These are phyloP conservation scores for Leptopilina drosophilae DNA, from an alignment of 2,888 invertebrate species.

Conservation along the genomic window DNA sequence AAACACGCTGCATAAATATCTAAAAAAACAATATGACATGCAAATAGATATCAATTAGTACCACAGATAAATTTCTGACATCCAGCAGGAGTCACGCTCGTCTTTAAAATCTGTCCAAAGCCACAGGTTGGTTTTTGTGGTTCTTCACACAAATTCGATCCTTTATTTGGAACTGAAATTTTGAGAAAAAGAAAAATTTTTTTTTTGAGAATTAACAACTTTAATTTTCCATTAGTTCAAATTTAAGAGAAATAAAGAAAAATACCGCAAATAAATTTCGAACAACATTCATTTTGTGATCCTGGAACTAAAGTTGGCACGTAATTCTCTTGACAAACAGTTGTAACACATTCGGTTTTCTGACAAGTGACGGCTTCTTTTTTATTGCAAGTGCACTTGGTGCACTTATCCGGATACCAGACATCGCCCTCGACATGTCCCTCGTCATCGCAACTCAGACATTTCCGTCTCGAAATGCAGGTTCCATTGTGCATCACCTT, in stretches of 20 bases:
- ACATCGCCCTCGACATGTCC: slow-evolving; percentile 84
- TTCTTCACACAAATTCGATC: slow-evolving; percentile 79
- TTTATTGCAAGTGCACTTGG: slow-evolving; percentile 83
- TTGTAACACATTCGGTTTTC: slow-evolving; percentile 80
- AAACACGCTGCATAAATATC: background rate
- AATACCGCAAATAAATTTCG: slow-evolving; percentile 83
- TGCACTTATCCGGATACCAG: slow-evolving; percentile 86
- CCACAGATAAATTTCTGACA: slow-evolving; percentile 88
- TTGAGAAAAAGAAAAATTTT: background rate
- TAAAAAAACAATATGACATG: background rate
- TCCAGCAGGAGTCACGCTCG: slow-evolving; percentile 81
- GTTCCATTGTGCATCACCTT: slow-evolving; percentile 84
- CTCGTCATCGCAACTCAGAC: slow-evolving; percentile 86
- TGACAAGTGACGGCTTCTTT: slow-evolving; percentile 80
- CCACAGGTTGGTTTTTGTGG: slow-evolving; percentile 85
- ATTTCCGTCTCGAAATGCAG: slow-evolving; percentile 84
- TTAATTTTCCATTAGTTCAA: too few species aligned
- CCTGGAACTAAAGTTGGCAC: slow-evolving; percentile 79
- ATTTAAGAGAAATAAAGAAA: background rate
- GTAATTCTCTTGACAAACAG: slow-evolving; percentile 82
- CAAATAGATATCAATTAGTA: slow-evolving; percentile 64
- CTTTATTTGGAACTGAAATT: slow-evolving; percentile 75
- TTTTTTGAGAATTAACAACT: too few species aligned
- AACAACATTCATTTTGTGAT: slow-evolving; percentile 83
- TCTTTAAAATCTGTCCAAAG: slow-evolving; percentile 84